phyloP scores from a whole-genome alignment of 2,797 vertebrate genomes.

The Sebastes melanostomus region DNA sequence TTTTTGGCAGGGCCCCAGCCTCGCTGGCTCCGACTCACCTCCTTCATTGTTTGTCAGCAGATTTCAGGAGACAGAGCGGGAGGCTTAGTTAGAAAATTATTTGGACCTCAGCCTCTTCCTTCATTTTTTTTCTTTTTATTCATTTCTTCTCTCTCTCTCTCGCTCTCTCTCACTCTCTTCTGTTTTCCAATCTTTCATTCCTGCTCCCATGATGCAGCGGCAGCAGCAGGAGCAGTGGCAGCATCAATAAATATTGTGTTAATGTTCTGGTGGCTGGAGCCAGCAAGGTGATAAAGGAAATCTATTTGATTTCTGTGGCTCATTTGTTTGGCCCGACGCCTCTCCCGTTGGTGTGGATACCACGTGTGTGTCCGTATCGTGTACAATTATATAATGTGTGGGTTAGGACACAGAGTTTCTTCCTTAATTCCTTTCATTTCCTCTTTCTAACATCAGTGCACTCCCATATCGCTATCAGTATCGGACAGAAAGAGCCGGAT shows the following conservation, averaged over 20 bases:
- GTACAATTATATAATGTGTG: background rate
- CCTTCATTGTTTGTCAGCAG: slow-evolving; percentile 77
- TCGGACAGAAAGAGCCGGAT: too few species aligned
- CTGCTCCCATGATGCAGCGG: slow-evolving; percentile 58
- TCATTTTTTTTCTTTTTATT: slow-evolving; percentile 12
- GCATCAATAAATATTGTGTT: slow-evolving; percentile 74
- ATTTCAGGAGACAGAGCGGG: slow-evolving; percentile 64
- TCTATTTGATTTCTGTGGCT: slow-evolving; percentile 64
- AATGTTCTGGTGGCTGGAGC: slow-evolving; percentile 69
- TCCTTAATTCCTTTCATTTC: background rate
- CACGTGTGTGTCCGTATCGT: slow-evolving; percentile 18
- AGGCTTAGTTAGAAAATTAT: slow-evolving; percentile 61
- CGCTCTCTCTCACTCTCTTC: slow-evolving; percentile 17
- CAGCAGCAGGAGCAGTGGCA: slow-evolving; percentile 62
- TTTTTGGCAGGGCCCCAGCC: slow-evolving; percentile 60
- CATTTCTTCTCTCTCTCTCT: slow-evolving; percentile 23
- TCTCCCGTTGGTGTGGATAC: slow-evolving; percentile 19
- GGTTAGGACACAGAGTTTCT: background rate
- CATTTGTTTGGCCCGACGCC: slow-evolving; percentile 50
- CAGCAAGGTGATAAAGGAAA: slow-evolving; percentile 72
- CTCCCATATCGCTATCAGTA: background rate
- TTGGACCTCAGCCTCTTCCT: slow-evolving; percentile 48
- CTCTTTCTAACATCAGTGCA: background rate
- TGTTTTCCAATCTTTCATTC: slow-evolving; percentile 26
- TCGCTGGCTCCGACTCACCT: slow-evolving; percentile 51